Base-by-base conservation (phyloP, 1,140 invertebrate species). In the Goniozus legneri region DNA sequence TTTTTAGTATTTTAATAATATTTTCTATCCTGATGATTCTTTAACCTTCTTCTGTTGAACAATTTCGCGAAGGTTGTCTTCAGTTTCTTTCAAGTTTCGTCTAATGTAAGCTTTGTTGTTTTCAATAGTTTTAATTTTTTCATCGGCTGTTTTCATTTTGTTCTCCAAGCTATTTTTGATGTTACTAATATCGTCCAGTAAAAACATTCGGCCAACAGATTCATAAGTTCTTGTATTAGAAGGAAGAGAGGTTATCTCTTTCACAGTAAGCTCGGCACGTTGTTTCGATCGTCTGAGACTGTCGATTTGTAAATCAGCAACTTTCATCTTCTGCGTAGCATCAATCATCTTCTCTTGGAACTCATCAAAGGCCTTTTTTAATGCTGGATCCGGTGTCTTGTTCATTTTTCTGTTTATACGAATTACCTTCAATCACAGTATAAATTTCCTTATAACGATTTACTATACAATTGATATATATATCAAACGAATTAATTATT, bases 41-140 rank as follows among this genome's bases (percentile, higher is more conserved):
- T 67, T 70, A 21, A 57, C 71, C 30, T 71, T 61, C 42, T 79
- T 78, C 45, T 84, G 84, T 56, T 87, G 82, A 0, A 94, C 84
- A 79, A 93, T 84, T 80, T 93, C 90, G 64, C 90, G 71, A 3
- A 94, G 76, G 69, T 89, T 89, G 65, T 92, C 84, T 77, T 91
- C 86, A 67, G 86, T 88, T 56, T 92, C 89, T 73, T 89, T 90
- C 36, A 92, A 77, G 71, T 78, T 91, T 55, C 81, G 79, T 62
- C 91, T 84, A 51, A 92, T 74, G 68, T 88, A 89, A 6, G 75
- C 64, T 71, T 92, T 92, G 50, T 82, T 89, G 42, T 77, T 82
- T 69, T 91, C 85, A 46, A 91, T 74, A 8, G 79, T 80, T 66
- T 83, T 83, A 18, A 89, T 87, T 69, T 89, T 89, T 30, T 86